phyloP scores from a whole-genome alignment of 2,797 vertebrate genomes.

The Eremophila alpestris region DNA sequence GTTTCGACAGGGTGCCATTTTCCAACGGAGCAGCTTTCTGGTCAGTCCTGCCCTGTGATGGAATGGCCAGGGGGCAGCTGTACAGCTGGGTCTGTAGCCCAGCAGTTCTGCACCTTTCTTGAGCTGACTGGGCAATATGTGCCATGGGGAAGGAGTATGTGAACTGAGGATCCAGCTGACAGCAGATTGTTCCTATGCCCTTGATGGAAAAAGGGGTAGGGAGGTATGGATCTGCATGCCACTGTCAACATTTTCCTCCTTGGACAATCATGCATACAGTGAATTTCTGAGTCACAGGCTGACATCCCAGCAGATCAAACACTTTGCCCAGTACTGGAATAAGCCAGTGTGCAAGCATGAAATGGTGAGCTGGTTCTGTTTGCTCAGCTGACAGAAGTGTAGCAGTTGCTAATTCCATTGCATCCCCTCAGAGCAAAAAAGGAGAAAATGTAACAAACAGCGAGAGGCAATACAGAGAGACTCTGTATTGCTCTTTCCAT shows the following conservation, averaged over 20 bases:
- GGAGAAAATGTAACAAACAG: background rate
- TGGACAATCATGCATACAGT: background rate
- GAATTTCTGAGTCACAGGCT: slow-evolving; percentile 27
- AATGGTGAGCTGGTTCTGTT: background rate
- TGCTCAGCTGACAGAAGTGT: background rate
- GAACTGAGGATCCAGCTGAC: background rate
- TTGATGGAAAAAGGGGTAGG: background rate
- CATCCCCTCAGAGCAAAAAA: background rate
- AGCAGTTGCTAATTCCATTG: background rate
- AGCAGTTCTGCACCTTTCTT: background rate
- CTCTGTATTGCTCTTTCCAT: background rate
- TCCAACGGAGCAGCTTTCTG: background rate
- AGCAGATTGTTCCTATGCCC: background rate
- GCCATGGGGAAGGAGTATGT: background rate
- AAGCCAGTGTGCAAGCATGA: background rate
- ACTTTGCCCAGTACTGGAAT: background rate
- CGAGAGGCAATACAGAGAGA: background rate
- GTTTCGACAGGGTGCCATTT: background rate
- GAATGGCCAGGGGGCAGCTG: background rate
- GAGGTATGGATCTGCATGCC: background rate
- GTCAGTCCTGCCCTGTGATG: background rate
- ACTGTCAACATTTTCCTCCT: background rate
- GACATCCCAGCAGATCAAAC: background rate
- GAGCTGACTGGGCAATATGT: background rate
- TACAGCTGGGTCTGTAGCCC: background rate